phyloP scores from a whole-genome alignment of 2,888 invertebrate species.

The Elaeidobius kamerunicus region DNA sequence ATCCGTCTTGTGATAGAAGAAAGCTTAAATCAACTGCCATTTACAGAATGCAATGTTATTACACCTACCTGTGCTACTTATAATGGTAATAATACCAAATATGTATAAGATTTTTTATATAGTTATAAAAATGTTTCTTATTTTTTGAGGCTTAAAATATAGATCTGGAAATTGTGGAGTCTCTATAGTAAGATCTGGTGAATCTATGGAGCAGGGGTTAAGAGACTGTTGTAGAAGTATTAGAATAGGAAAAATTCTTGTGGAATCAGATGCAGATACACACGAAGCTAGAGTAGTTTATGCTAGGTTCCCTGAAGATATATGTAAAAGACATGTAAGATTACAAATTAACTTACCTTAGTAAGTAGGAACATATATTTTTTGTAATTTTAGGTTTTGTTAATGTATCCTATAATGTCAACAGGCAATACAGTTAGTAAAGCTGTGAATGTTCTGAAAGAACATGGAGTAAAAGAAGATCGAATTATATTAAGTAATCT shows the following conservation, averaged over 20 bases:
- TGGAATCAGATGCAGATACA: conserved; percentile 94
- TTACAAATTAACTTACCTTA: background rate
- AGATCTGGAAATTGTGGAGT: conserved; percentile 94
- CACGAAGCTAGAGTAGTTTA: conserved; percentile 97
- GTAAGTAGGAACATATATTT: background rate
- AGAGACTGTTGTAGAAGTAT: conserved; percentile 98
- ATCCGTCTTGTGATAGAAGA: conserved; percentile 98
- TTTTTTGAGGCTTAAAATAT: conserved; percentile 64
- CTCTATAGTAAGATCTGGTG: conserved; percentile 65
- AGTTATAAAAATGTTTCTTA: background rate
- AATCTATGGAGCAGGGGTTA: conserved; percentile 60
- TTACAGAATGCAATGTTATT: conserved; percentile 82
- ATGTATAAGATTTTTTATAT: background rate
- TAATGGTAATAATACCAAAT: conserved; percentile 58
- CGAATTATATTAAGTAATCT: conserved; percentile 96
- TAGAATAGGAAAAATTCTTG: conserved; percentile 96
- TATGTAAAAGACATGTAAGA: conserved; percentile 68
- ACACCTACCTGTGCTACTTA: conserved; percentile 93
- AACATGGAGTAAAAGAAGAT: conserved; percentile 90
- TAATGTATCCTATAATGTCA: conserved; percentile 99
- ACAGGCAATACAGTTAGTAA: conserved; percentile 94
- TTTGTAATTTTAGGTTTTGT: conserved; percentile 59
- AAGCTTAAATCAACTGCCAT: conserved; percentile 94
- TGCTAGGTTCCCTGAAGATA: conserved; percentile 96
- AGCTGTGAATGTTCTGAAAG: conserved; percentile 91